Evolutionary conservation across 2,888 invertebrate genomes (phyloP).

Genomic region (Megastigmus dorsalis): DNA sequence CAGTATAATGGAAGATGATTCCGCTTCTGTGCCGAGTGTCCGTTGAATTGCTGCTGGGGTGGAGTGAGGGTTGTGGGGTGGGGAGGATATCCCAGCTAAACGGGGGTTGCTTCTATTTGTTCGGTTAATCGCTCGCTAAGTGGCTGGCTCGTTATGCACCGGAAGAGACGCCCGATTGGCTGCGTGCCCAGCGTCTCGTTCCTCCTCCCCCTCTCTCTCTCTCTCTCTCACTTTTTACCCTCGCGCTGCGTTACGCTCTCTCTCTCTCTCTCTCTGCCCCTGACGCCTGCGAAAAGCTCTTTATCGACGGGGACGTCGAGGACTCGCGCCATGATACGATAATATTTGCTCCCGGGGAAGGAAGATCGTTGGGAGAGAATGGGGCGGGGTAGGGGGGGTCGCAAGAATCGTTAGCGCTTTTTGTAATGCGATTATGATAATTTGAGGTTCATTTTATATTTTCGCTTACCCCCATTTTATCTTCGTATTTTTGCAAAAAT

Average conservation of each 20-base stretch:
- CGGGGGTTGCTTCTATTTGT: constrained; percentile 65
- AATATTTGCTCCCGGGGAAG: constrained; percentile 25
- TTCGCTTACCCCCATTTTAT: no score
- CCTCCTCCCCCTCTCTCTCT: background rate
- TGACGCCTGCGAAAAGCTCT: background rate
- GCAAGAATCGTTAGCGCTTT: background rate
- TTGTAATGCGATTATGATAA: constrained; percentile 44
- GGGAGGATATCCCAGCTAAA: no score
- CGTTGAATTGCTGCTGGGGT: no score
- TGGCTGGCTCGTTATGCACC: constrained; percentile 59
- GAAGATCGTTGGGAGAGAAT: background rate
- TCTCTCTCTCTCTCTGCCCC: background rate
- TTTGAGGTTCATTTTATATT: constrained; percentile 19
- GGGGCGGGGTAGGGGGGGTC: background rate
- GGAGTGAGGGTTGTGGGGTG: no score
- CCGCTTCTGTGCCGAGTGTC: constrained; percentile 45
- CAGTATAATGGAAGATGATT: constrained; percentile 8
- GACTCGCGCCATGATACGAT: constrained; percentile 26
- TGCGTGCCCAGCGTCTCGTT: constrained; percentile 36
- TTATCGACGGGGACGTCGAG: constrained; percentile 49
- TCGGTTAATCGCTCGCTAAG: constrained; percentile 73
- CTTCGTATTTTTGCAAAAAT: no score
- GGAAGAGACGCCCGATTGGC: constrained; percentile 58
- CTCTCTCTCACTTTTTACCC: constrained; percentile 1
- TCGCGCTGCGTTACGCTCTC: background rate